Evolutionary conservation across 2,797 vertebrate genomes (phyloP).

Genomic region (Peromyscus melanophrys): DNA sequence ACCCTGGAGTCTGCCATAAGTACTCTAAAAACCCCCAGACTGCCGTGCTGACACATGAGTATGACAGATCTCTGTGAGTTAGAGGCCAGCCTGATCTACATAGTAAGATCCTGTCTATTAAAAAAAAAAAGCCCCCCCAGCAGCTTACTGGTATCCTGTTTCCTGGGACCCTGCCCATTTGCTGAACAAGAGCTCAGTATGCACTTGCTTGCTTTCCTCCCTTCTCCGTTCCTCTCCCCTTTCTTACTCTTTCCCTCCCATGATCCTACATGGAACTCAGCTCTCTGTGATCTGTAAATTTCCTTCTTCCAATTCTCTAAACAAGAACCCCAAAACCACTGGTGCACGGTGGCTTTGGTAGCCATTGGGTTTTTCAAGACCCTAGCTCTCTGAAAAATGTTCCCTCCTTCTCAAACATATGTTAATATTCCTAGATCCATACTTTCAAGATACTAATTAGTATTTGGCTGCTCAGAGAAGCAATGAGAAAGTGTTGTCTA

Average conservation of each 20-base stretch:
- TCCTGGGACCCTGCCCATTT: background rate
- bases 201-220: rapidly evolving
- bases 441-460: background rate
- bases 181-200: background rate
- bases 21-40: background rate
- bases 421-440: background rate
- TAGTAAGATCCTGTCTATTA: no score
- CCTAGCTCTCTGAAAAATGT: background rate
- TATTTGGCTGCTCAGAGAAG: conserved; percentile 16
- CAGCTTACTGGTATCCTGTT: background rate
- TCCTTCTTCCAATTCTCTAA: background rate
- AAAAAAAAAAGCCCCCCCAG: no score
- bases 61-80: background rate
- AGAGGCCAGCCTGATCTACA: background rate
- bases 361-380: background rate
- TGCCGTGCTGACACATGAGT: background rate
- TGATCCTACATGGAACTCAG: background rate
- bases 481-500: background rate
- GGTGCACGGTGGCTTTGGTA: background rate
- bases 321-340: background rate
- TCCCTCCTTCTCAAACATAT: background rate
- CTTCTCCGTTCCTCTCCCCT: background rate
- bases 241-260: background rate
- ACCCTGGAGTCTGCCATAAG: background rate
- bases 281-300: background rate